These are phyloP conservation scores for Pluvianellus socialis DNA, from an alignment of 2,113 vertebrate species.

Conservation along the genomic window DNA sequence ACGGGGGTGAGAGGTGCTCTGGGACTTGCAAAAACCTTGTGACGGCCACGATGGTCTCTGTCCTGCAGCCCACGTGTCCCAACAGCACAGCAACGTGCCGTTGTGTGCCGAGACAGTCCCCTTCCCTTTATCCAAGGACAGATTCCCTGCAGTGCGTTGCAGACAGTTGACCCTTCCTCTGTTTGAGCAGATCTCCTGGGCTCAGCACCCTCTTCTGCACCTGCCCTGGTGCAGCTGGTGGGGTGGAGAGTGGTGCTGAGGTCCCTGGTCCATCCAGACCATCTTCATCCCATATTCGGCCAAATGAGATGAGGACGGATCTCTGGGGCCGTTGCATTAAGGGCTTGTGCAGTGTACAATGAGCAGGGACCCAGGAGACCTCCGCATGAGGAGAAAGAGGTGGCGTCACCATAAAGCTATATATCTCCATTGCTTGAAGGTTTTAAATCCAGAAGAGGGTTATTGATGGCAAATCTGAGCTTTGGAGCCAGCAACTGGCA, in stretches of 20 bases:
- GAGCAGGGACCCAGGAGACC: background rate
- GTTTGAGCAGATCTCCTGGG: background rate
- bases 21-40: background rate
- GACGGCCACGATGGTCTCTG: background rate
- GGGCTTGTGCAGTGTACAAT: background rate
- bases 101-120: background rate
- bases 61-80: background rate
- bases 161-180: background rate
- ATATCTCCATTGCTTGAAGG: fast-evolving
- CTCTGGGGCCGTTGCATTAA: no score
- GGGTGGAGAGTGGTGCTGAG: background rate
- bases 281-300: background rate
- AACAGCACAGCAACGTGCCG: fast-evolving
- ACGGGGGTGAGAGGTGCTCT: fast-evolving
- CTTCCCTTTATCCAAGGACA: background rate
- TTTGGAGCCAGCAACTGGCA: background rate
- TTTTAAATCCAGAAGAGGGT: background rate
- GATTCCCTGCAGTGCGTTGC: background rate
- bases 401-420: background rate
- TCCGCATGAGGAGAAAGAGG: no score
- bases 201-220: background rate
- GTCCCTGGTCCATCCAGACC: background rate
- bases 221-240: background rate
- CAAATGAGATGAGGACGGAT: background rate
- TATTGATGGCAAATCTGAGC: background rate